phyloP scores from a whole-genome alignment of 2,797 vertebrate species.

The Liparis tanakae region DNA sequence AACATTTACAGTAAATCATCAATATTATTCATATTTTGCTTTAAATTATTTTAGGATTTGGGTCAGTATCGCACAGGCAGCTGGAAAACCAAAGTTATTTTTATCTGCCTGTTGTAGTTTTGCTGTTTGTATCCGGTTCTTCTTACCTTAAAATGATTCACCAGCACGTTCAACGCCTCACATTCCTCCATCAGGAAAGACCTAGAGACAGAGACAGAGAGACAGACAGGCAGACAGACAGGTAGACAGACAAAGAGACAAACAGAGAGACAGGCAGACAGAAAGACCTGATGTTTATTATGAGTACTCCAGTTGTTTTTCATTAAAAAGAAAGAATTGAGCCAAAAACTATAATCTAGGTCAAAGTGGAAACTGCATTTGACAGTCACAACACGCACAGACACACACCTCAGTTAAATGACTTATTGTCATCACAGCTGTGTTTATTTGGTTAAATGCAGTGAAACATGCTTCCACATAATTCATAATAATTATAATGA shows the following conservation, averaged over 20 bases:
- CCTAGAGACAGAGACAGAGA: slow-evolving; percentile 62
- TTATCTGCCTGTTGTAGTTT: not conserved
- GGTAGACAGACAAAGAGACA: not conserved
- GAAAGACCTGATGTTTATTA: not conserved
- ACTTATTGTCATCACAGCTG: not conserved
- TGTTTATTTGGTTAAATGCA: slow-evolving; percentile 4
- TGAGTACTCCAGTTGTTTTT: slow-evolving; percentile 30
- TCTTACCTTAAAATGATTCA: slow-evolving; percentile 85
- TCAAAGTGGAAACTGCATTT: slow-evolving; percentile 40
- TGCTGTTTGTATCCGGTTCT: slow-evolving; percentile 6
- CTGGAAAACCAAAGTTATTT: slow-evolving; percentile 6
- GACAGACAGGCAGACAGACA: not conserved
- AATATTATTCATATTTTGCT: not conserved
- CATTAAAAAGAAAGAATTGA: slow-evolving; percentile 17
- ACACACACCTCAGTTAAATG: slow-evolving; percentile 8
- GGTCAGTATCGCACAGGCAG: slow-evolving; percentile 7
- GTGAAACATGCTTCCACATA: not conserved
- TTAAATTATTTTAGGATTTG: slow-evolving; percentile 15
- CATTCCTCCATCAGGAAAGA: slow-evolving; percentile 83
- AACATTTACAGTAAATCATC: not conserved
- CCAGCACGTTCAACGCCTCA: slow-evolving; percentile 73
- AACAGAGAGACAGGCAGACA: not conserved
- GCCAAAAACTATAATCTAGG: slow-evolving; percentile 45
- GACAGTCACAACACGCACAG: not conserved
- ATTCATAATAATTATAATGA: not conserved